phyloP scores from a whole-genome alignment of 2,888 invertebrate genomes.

The Caenorhabditis sp. region DNA sequence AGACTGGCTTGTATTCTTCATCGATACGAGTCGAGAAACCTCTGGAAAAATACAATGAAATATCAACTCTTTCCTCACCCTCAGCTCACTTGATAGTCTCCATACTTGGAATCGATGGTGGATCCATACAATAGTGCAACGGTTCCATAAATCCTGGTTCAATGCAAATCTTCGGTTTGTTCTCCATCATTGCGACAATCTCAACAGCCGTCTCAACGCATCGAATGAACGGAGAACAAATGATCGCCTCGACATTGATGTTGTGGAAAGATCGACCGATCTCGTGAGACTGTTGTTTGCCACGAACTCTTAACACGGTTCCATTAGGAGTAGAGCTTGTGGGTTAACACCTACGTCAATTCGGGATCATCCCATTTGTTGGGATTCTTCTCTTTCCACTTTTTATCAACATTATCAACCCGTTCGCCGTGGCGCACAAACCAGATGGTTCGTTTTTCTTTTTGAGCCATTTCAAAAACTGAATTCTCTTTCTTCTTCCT shows the following conservation, averaged over 20 bases:
- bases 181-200: conserved; percentile 37
- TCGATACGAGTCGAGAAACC: conserved; percentile 47
- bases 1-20: conserved; percentile 54
- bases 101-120: conserved; percentile 50
- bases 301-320: conserved; percentile 51
- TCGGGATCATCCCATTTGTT: conserved; percentile 65
- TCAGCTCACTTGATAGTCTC: conserved; percentile 46
- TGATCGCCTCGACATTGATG: conserved; percentile 57
- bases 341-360: conserved; percentile 48
- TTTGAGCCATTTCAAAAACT: neutral
- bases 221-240: conserved; percentile 63
- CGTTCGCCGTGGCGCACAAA: conserved; percentile 68
- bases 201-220: conserved; percentile 61
- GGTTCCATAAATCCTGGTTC: conserved; percentile 68
- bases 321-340: neutral
- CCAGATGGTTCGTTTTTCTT: conserved; percentile 51
- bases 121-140: conserved; percentile 49
- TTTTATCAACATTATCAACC: conserved; percentile 61
- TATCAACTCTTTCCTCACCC: conserved; percentile 2
- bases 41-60: conserved; percentile 11
- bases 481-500: too few species aligned
- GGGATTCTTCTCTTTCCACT: conserved; percentile 53
- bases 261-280: conserved; percentile 54
- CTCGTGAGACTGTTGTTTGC: conserved; percentile 61
- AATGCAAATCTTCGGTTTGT: conserved; percentile 48